Evolutionary conservation across 2,113 vertebrate genomes (phyloP).

Genomic region (Antechinus flavipes): DNA sequence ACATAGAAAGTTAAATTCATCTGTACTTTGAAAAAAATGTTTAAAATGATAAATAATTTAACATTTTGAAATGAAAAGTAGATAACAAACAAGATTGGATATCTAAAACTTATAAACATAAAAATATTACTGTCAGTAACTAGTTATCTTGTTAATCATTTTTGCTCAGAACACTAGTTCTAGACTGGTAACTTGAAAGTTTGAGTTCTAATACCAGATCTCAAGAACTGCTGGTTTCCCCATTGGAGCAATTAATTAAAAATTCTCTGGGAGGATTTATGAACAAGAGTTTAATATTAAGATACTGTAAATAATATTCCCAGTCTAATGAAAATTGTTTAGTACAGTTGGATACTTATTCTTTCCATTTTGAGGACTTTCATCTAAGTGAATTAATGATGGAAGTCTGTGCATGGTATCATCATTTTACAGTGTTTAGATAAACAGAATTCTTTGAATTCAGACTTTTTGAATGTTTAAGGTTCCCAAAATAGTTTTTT

Average conservation of each 20-base stretch:
- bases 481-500: background rate
- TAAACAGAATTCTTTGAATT: background rate
- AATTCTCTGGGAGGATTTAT: background rate
- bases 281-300: background rate
- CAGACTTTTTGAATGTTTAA: background rate
- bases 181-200: background rate
- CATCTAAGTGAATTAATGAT: background rate
- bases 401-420: background rate
- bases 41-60: accelerated
- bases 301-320: background rate
- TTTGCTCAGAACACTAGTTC: background rate
- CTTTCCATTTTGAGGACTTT: background rate
- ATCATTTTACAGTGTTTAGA: background rate
- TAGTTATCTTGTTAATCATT: background rate
- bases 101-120: background rate
- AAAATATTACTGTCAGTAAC: background rate
- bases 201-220: background rate
- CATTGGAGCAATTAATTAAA: background rate
- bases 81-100: background rate
- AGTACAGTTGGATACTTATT: background rate
- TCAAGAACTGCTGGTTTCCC: background rate
- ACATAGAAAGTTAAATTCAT: background rate
- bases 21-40: background rate
- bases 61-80: background rate
- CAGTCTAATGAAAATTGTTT: background rate